These are phyloP conservation scores for Dendrocincla fuliginosa DNA, from an alignment of 2,797 vertebrate genomes.

Conservation along the genomic window DNA sequence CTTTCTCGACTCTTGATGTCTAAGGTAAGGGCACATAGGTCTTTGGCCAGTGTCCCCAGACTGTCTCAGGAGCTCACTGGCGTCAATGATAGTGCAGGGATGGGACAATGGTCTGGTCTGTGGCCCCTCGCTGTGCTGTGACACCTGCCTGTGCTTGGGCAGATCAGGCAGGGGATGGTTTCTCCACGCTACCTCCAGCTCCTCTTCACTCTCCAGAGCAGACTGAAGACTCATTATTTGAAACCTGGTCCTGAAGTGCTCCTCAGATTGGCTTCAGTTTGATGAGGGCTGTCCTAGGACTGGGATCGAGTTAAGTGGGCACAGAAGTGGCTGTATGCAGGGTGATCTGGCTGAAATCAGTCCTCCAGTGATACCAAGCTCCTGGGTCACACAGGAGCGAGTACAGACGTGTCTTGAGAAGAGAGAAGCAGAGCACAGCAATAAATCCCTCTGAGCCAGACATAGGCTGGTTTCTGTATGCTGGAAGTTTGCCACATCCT, in stretches of 20 bases:
- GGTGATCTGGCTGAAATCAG: not conserved
- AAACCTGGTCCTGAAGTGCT: too few species aligned
- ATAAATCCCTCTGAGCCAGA: not conserved
- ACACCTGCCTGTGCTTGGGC: not conserved
- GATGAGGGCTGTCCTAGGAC: not conserved
- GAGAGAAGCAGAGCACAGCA: not conserved
- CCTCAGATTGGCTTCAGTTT: not conserved
- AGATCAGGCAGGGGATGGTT: not conserved
- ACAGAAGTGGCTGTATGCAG: not conserved
- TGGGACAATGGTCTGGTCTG: not conserved
- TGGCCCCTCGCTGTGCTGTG: not conserved
- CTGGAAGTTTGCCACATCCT: not conserved
- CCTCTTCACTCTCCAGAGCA: not conserved
- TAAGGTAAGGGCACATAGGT: not conserved
- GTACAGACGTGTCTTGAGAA: not conserved
- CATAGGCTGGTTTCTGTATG: not conserved
- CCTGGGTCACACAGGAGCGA: not conserved
- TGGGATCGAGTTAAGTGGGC: not conserved
- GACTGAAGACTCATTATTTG: not conserved
- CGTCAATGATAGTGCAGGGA: not conserved
- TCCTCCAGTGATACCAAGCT: not conserved
- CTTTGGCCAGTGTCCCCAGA: not conserved
- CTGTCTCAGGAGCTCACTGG: not conserved
- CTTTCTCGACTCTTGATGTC: not conserved
- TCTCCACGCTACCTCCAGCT: not conserved